Evolutionary conservation across 1,140 invertebrate genomes (phyloP).

Genomic region (Drosophila prosaltans): DNA sequence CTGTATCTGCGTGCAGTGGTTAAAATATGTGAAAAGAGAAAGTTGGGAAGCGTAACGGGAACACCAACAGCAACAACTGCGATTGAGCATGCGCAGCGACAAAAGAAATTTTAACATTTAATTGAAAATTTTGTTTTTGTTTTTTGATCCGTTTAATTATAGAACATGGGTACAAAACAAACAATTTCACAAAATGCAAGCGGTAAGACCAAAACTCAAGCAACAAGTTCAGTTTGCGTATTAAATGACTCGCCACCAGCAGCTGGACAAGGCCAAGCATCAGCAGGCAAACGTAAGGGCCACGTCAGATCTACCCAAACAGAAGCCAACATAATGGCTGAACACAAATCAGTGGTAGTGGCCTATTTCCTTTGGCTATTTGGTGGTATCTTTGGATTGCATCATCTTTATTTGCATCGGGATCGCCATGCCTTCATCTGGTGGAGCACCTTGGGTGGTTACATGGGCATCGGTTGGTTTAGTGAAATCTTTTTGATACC

Average conservation of each 20-base stretch:
- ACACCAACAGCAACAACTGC: background rate
- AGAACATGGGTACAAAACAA: constrained; percentile 62
- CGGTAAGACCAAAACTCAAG: constrained; percentile 8
- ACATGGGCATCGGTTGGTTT: constrained; percentile 93
- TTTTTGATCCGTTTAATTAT: background rate
- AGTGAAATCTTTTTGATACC: constrained; percentile 93
- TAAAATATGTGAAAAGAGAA: constrained; percentile 74
- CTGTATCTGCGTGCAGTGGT: constrained; percentile 62
- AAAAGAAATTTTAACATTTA: constrained; percentile 22
- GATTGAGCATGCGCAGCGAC: constrained; percentile 50
- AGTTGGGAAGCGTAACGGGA: constrained; percentile 45
- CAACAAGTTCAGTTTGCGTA: background rate
- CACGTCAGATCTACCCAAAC: constrained; percentile 2
- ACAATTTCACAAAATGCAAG: constrained; percentile 31
- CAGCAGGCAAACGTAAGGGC: constrained; percentile 2
- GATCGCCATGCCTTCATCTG: constrained; percentile 96
- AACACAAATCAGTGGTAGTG: constrained; percentile 87
- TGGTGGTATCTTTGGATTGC: constrained; percentile 93
- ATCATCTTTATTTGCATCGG: constrained; percentile 94
- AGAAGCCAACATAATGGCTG: constrained; percentile 55
- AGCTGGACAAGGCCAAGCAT: background rate
- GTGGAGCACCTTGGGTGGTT: constrained; percentile 93
- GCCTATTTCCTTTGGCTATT: constrained; percentile 94
- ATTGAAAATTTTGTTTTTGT: background rate
- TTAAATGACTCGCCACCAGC: background rate